Conservation (phyloP, 2,797 vertebrate genomes). For the Dermochelys coriacea region DNA sequence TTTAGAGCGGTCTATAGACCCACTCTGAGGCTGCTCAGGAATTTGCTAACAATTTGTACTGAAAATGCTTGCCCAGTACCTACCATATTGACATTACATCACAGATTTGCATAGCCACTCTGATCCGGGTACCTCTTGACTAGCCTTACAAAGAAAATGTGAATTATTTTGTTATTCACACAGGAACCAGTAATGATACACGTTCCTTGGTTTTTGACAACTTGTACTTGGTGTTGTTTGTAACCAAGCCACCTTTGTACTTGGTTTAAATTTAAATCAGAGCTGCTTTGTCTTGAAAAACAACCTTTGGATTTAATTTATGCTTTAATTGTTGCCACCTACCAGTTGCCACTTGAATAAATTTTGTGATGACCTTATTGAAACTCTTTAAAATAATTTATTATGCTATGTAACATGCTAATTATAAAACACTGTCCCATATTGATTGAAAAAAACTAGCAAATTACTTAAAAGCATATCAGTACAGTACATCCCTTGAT, state of each 20-base stretch:
- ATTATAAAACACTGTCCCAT: constrained; percentile 63
- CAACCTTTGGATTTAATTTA: constrained; percentile 36
- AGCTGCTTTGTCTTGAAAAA: constrained; percentile 3
- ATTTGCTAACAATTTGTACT: neutral
- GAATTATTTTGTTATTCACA: neutral
- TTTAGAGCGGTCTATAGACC: neutral
- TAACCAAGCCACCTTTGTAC: neutral
- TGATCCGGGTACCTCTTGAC: neutral
- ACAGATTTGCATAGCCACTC: neutral
- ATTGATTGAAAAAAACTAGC: constrained; percentile 53
- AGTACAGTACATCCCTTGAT: constrained; percentile 29
- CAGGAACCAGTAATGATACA: neutral
- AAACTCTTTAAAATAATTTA: constrained; percentile 48
- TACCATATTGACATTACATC: neutral
- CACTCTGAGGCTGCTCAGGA: neutral
- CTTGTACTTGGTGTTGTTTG: neutral
- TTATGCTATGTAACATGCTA: neutral
- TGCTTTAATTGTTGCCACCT: constrained; percentile 27
- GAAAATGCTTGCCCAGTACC: neutral
- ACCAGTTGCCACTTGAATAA: constrained; percentile 4
- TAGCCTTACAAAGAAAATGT: neutral
- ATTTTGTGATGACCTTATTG: constrained; percentile 38
- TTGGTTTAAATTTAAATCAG: constrained; percentile 10
- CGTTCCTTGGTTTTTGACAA: constrained; percentile 3
- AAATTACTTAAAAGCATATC: constrained; percentile 64